Conservation (phyloP, 2,797 vertebrate genomes). For the Sebastes hubbsi region DNA sequence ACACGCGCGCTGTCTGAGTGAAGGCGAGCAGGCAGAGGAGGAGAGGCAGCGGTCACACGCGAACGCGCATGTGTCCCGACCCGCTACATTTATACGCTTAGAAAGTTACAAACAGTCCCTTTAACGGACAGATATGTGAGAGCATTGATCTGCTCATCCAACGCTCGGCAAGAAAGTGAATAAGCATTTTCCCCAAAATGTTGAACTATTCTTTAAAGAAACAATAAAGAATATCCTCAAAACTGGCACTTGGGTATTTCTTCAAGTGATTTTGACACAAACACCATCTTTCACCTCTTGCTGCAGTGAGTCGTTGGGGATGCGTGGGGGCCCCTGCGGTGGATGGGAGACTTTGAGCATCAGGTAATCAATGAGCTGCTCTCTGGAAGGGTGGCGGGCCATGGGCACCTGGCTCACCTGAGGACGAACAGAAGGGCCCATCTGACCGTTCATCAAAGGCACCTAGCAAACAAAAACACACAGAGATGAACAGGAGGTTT, state of each 20-base stretch:
- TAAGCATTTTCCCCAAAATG: neutral
- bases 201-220: neutral
- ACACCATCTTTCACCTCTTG: slow-evolving; percentile 86
- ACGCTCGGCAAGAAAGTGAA: neutral
- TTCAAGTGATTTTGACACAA: too few species aligned
- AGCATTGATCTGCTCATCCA: neutral
- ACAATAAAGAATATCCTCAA: neutral
- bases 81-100: too few species aligned
- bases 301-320: slow-evolving; percentile 85
- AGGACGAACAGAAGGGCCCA: slow-evolving; percentile 87
- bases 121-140: too few species aligned
- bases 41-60: too few species aligned
- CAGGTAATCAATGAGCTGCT: slow-evolving; percentile 96
- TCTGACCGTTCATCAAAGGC: slow-evolving; percentile 96
- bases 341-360: slow-evolving; percentile 96
- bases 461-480: slow-evolving; percentile 77
- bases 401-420: slow-evolving; percentile 88
- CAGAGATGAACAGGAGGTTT: neutral
- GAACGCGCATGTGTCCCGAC: too few species aligned
- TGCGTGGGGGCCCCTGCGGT: slow-evolving; percentile 84
- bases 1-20: too few species aligned
- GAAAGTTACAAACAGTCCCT: too few species aligned
- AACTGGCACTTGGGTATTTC: neutral
- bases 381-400: slow-evolving; percentile 93
- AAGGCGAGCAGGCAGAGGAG: too few species aligned